Conservation (phyloP, 2,113 vertebrate species). For the Bucco capensis region DNA sequence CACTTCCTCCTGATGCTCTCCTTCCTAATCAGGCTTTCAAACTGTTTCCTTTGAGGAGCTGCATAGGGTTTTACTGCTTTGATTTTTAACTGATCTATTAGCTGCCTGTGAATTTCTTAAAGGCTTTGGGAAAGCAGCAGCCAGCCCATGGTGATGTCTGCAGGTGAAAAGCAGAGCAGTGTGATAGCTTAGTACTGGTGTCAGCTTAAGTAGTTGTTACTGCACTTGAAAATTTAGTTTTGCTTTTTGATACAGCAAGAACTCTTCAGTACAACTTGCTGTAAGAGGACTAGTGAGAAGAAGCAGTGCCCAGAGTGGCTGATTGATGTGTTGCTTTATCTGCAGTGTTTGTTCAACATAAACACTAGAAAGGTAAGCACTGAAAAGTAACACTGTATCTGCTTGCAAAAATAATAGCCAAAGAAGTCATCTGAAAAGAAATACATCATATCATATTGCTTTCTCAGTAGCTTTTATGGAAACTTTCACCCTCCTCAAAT, state of each 20-base stretch:
- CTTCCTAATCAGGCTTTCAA: background rate
- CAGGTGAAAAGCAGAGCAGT: background rate
- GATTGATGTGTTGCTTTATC: background rate
- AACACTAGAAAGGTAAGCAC: background rate
- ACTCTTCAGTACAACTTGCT: background rate
- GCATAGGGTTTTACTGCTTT: background rate
- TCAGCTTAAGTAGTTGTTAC: background rate
- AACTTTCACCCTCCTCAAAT: constrained; percentile 4
- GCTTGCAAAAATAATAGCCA: background rate
- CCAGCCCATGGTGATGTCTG: background rate
- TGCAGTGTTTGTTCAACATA: background rate
- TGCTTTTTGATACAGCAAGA: background rate
- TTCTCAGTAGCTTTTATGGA: background rate
- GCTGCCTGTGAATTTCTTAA: background rate
- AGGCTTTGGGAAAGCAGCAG: background rate
- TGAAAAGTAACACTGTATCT: background rate
- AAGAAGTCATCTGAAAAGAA: background rate
- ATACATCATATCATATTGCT: background rate
- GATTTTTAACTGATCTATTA: background rate
- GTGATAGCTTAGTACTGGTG: background rate
- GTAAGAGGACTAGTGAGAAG: background rate
- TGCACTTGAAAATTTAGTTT: background rate
- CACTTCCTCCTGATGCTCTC: background rate
- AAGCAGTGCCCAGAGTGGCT: background rate
- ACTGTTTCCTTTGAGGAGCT: background rate